A percentile compares a stretch with the other conserved stretches of the same genome.
phyloP scores from a whole-genome alignment of 2,113 vertebrate genomes.

The Dryoscopus gambensis region DNA sequence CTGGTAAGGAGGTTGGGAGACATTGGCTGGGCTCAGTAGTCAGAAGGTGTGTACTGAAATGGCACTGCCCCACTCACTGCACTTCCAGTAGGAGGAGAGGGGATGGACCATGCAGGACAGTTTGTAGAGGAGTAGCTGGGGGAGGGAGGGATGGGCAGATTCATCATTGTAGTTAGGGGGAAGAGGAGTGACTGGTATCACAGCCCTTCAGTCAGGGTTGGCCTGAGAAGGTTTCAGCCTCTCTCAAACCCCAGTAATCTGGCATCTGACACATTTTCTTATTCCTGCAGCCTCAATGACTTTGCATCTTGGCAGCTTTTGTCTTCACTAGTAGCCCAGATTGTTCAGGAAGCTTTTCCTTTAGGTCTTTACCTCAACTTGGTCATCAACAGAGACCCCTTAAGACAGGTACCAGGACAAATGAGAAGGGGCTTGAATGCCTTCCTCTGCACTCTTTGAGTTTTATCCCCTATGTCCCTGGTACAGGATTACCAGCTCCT shows the following conservation, averaged over 20 bases:
- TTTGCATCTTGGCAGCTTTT: not conserved
- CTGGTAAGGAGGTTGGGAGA: not conserved
- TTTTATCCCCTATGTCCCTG: not conserved
- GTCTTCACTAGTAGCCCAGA: not conserved
- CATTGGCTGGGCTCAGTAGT: not conserved
- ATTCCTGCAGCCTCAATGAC: not conserved
- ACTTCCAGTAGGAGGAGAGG: not conserved
- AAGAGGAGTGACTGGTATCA: not conserved
- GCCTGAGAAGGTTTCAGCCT: not conserved
- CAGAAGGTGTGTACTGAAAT: not conserved
- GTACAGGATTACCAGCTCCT: not conserved
- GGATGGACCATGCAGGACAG: not conserved
- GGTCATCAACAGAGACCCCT: not conserved
- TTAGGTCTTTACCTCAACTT: not conserved
- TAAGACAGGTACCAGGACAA: not conserved
- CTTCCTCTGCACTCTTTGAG: not conserved
- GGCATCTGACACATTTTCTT: not conserved
- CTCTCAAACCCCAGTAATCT: not conserved
- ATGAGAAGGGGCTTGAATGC: not conserved
- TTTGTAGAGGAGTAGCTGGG: not conserved
- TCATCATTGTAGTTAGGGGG: not conserved
- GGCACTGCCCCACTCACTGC: not conserved
- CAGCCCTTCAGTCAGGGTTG: not conserved
- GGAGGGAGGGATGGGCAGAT: not conserved
- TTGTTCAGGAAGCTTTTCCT: not conserved